Evolutionary conservation across 2,888 invertebrate genomes (phyloP).

Genomic region (Epirrhoe tristata): DNA sequence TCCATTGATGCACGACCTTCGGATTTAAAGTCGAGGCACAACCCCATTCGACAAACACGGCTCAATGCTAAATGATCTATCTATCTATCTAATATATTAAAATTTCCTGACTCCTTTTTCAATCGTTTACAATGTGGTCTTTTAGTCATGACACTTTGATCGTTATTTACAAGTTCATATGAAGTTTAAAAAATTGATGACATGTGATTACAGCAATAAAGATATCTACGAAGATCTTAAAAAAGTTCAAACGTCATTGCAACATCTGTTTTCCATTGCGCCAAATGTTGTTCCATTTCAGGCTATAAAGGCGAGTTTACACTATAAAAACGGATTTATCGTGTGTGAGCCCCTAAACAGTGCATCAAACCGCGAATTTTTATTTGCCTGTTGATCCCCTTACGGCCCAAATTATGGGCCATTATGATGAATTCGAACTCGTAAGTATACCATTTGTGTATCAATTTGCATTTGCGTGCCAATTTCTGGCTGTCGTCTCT

Average conservation of each 20-base stretch:
- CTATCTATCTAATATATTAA: too few species aligned
- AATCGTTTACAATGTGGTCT: too few species aligned
- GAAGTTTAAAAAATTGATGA: background rate
- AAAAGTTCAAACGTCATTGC: background rate
- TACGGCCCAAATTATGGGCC: conserved; percentile 50
- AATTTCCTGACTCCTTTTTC: too few species aligned
- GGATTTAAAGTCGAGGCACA: too few species aligned
- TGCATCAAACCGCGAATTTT: conserved; percentile 56
- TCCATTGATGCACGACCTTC: too few species aligned
- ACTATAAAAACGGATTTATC: conserved; percentile 42
- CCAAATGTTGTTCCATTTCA: conserved; percentile 8
- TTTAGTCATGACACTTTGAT: too few species aligned
- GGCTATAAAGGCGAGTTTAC: conserved; percentile 37
- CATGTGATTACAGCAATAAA: background rate
- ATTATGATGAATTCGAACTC: conserved; percentile 44
- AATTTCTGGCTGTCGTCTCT: conserved; percentile 24
- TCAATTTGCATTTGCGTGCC: conserved; percentile 41
- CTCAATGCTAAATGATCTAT: too few species aligned
- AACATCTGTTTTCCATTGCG: conserved; percentile 22
- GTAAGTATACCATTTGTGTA: conserved; percentile 36
- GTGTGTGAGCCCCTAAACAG: conserved; percentile 44
- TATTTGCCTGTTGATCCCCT: conserved; percentile 77
- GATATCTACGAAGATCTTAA: background rate
- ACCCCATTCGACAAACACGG: too few species aligned
- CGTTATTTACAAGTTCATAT: too few species aligned